Base-by-base conservation (phyloP, 2,888 invertebrate genomes). In the Smittia aterrima region DNA sequence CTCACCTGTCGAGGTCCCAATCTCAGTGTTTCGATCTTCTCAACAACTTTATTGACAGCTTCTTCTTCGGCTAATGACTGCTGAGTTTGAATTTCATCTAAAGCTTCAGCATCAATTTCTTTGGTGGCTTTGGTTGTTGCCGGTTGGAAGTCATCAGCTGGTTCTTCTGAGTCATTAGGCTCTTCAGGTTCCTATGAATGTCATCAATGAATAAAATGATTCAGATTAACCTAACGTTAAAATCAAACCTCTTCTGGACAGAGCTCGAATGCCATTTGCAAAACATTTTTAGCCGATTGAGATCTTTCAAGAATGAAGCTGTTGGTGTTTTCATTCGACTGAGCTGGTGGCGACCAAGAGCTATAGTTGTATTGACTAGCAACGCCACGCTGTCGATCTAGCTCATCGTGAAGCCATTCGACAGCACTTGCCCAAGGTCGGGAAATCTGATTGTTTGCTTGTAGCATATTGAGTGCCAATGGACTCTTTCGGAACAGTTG, bases 281-380 rank as follows among this genome's bases (percentile, higher is more conserved):
- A 86, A 0, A 94, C 96, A 80, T 93, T 92, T 77, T 93, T 88
- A 0, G 97, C 97, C 77, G 96, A 96, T 81, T 93, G 94, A 77
- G 96, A 96, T 77, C 97, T 87, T 81, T 97, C 97, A 77, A 98
- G 84, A 85, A 94, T 96, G 83, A 93, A 97, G 72, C 96, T 96
- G 81, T 94, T 96, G 40, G 96, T 93, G 20, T 92, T 93, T 81
- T 98, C 97, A 83, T 97, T 97, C 74, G 96, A 96, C 78, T 95
- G 94, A 22, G 94, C 92, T 18, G 96, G 95, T 6, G 95, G 94
- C 80, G 96, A 96, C 95, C 96, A 96, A 76, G 93, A 93, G 79
- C 90, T 93, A 82, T 95, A 96, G 73, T 92, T 90, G 82, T 95
- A 96, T 79, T 83, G 83, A 76, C 85, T 84, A 40, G 86, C 85